These are phyloP conservation scores for Xiphydria camelus DNA, from an alignment of 2,888 invertebrate species.

Conservation along the genomic window DNA sequence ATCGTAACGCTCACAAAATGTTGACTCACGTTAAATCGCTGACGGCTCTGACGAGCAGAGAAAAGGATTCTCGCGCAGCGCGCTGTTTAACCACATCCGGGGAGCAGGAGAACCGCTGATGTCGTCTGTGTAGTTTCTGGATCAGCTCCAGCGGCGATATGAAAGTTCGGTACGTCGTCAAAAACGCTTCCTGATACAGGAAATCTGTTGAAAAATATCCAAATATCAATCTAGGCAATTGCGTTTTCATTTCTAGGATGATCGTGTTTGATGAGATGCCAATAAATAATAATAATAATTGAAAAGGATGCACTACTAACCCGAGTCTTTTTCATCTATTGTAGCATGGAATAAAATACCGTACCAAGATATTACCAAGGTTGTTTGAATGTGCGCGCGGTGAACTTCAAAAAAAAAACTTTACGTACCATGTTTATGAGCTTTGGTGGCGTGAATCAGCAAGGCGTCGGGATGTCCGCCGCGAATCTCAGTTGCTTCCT, in stretches of 20 bases:
- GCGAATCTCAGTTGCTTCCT: constrained; percentile 88
- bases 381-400: constrained; percentile 2
- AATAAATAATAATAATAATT: too few relatives aligned
- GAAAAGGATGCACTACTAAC: constrained; percentile 40
- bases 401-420: constrained; percentile 24
- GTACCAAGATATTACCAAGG: neutral
- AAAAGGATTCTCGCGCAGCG: constrained; percentile 85
- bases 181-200: constrained; percentile 95
- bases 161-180: constrained; percentile 96
- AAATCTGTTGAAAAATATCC: constrained; percentile 66
- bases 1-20: too few relatives aligned
- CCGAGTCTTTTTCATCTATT: constrained; percentile 60
- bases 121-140: constrained; percentile 80
- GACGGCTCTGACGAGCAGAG: constrained; percentile 90
- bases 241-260: too few relatives aligned
- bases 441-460: constrained; percentile 93
- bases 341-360: constrained; percentile 32
- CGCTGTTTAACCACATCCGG: constrained; percentile 71
- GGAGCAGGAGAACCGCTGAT: constrained; percentile 74
- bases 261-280: too few relatives aligned
- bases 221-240: too few relatives aligned
- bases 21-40: constrained; percentile 96
- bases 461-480: constrained; percentile 94
- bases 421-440: constrained; percentile 75
- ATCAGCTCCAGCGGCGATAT: constrained; percentile 85